Base-by-base conservation (phyloP, 2,888 invertebrate genomes). In the Ophonus ardosiacus region DNA sequence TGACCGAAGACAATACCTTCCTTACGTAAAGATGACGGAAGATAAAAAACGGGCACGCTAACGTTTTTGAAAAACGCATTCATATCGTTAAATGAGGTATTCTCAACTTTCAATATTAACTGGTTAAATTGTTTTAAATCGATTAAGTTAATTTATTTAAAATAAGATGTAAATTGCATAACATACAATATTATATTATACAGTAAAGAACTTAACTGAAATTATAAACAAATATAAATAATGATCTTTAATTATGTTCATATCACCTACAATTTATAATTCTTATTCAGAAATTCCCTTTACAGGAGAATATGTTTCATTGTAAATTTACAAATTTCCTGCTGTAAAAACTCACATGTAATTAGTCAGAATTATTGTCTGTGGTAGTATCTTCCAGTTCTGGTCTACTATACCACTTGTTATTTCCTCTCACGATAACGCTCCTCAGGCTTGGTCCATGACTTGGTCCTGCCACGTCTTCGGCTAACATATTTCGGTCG, bases 341-440 rank as follows among this genome's bases (percentile, higher is more conserved):
- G 8, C 10, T 51, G 43, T 51, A n/a, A 68, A 68, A 68, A 7
- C 24, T 18, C 63, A 63, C 68, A 76, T 21, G n/a, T 18, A 51
- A 78, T 57, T 57, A 85, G 59, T 85, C 84, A 57, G 84, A 79
- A 31, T 85, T 71, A 78, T 43, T 78, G 61, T 76, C 76, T 17
- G 79, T 63, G 1, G 65, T 56, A 6, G 65, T 63, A 17, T 85
- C 84, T 8, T 84, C 63, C 7, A 85, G 51, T 65, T 85, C 79
- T 13, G 84, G 84, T 24, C 84, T 17, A 65, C 84, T 65, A 17
- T 57, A 85, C 84, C 84, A 85, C 59, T 79, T 85, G 17, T 80
- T 85, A 24, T 85, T 85, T 10, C 79, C 84, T 38, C 65, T 43
- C 13, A 85, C 84, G 10, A 84, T 84, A 13, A 85, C 80, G 59